These are phyloP conservation scores for Eledone cirrhosa DNA, from an alignment of 2,888 invertebrate species.

Conservation along the genomic window DNA sequence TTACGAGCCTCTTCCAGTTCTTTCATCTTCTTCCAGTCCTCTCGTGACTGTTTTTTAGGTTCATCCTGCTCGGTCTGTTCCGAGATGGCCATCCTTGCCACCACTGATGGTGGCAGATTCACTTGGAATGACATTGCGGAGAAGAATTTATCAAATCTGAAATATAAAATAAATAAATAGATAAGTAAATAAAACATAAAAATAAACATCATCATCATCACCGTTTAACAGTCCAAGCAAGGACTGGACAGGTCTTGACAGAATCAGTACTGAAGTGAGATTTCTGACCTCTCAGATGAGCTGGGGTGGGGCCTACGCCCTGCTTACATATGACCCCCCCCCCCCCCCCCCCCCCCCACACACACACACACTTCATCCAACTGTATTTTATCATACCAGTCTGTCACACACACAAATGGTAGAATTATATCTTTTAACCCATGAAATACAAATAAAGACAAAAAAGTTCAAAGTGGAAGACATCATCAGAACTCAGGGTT, in stretches of 20 bases:
- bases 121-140: constrained; percentile 61
- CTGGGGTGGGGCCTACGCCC: too few species aligned
- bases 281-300: too few species aligned
- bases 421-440: too few species aligned
- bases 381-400: too few species aligned
- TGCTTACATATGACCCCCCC: too few species aligned
- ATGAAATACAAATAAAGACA: not conserved
- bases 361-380: too few species aligned
- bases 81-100: constrained; percentile 59
- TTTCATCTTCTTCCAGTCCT: constrained; percentile 97
- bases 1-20: constrained; percentile 96
- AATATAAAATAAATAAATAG: not conserved
- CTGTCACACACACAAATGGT: too few species aligned
- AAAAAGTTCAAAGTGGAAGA: too few species aligned
- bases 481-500: too few species aligned
- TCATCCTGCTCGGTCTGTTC: constrained; percentile 53
- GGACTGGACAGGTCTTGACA: too few species aligned
- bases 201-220: not conserved
- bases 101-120: constrained; percentile 64
- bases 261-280: too few species aligned
- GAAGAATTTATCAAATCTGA: not conserved
- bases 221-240: too few species aligned
- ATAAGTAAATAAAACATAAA: not conserved
- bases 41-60: constrained; percentile 70
- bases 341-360: constrained; percentile 33